Conservation (phyloP, 2,797 vertebrate species). For the Sebastes minor region DNA sequence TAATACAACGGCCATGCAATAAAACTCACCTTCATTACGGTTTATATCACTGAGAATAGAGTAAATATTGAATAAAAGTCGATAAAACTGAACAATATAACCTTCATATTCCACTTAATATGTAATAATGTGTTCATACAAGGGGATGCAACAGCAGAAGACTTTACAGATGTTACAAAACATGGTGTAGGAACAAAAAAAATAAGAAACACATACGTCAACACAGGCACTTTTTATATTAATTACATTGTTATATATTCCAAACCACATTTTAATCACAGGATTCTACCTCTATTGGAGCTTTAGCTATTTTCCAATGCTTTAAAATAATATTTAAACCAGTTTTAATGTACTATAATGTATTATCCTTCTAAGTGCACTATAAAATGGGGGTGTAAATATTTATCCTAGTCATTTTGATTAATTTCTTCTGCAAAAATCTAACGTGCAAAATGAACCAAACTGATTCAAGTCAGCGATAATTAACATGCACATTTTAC, state of each 20-base stretch:
- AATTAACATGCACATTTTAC: neutral
- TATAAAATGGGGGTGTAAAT: neutral
- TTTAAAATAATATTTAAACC: neutral
- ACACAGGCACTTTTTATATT: no score
- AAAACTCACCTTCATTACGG: neutral
- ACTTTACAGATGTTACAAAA: no score
- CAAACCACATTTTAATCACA: no score
- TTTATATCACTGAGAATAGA: neutral
- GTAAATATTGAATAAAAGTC: neutral
- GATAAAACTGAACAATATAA: neutral
- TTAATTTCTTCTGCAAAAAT: neutral
- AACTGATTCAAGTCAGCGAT: neutral
- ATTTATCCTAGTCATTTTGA: neutral
- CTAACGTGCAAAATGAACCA: neutral
- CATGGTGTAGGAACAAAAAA: no score
- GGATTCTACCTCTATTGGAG: no score
- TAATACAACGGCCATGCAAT: neutral
- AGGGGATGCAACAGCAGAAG: no score
- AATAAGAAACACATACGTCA: no score
- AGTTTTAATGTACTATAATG: neutral
- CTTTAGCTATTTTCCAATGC: neutral
- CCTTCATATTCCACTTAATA: neutral
- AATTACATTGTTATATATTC: no score
- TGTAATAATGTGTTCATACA: no score
- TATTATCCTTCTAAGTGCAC: neutral